A percentile compares a stretch with the other conserved stretches of the same genome.
Evolutionary conservation across 1,140 invertebrate species (phyloP).

Genomic region (Lepidurus packardi): DNA sequence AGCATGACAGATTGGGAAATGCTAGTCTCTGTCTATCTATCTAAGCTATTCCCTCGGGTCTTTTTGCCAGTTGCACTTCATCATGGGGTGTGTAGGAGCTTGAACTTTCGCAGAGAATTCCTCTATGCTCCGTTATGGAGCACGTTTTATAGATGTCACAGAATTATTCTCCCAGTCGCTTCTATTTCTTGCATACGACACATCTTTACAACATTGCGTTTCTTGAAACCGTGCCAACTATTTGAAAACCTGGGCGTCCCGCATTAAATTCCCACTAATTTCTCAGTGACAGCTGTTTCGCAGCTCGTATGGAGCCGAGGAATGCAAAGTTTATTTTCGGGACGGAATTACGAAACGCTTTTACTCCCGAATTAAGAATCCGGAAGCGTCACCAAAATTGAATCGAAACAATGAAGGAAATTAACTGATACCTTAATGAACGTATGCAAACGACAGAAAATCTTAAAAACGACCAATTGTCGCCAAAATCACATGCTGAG

Average conservation of each 20-base stretch:
- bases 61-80: neutral
- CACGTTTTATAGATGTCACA: no score
- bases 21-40: neutral
- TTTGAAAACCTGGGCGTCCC: neutral
- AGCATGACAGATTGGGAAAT: constrained; percentile 11
- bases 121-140: no score
- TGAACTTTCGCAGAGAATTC: no score
- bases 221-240: neutral
- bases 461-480: no score
- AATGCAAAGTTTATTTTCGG: neutral
- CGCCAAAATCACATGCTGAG: no score
- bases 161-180: no score
- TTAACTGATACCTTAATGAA: no score
- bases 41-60: neutral
- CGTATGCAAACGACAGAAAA: no score
- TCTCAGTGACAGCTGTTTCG: constrained; percentile 2
- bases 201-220: neutral
- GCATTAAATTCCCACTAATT: constrained; percentile 9
- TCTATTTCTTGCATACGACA: neutral
- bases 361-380: neutral
- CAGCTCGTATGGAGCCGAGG: neutral
- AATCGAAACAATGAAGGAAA: no score
- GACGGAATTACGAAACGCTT: neutral
- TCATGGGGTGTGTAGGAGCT: neutral
- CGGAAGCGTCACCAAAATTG: no score